These are phyloP conservation scores for Thymelicus sylvestris DNA, from an alignment of 2,888 invertebrate species.

Conservation along the genomic window DNA sequence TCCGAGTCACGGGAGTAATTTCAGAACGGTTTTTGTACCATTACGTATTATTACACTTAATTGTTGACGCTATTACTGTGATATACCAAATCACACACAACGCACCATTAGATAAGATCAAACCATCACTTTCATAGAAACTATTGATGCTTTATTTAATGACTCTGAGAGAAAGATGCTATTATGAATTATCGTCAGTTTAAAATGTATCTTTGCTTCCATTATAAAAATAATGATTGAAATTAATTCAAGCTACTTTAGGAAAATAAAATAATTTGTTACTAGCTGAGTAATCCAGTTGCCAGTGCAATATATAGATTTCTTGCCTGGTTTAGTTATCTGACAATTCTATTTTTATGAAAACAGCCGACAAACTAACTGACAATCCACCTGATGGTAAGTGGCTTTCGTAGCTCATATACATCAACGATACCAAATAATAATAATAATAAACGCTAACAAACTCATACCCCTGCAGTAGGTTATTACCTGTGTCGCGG, in stretches of 20 bases:
- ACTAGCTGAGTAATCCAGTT: no score
- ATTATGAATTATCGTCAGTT: conserved; percentile 41
- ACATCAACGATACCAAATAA: no score
- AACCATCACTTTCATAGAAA: conserved; percentile 58
- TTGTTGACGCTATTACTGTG: conserved; percentile 64
- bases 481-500: no score
- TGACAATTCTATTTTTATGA: no score
- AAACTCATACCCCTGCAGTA: no score
- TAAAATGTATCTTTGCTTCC: conserved; percentile 23
- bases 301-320: no score
- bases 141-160: conserved; percentile 64
- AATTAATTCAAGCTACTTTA: background rate
- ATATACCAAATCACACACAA: conserved; percentile 66
- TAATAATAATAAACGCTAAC: no score
- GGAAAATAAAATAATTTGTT: background rate
- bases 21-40: conserved; percentile 44
- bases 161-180: conserved; percentile 54
- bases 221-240: conserved; percentile 13
- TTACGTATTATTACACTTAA: conserved; percentile 72
- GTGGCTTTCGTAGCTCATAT: no score
- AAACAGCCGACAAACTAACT: no score
- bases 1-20: conserved; percentile 28
- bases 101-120: conserved; percentile 59
- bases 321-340: no score
- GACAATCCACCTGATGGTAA: no score